Base-by-base conservation (phyloP, 2,113 vertebrate genomes). In the Thinocorus orbignyianus region DNA sequence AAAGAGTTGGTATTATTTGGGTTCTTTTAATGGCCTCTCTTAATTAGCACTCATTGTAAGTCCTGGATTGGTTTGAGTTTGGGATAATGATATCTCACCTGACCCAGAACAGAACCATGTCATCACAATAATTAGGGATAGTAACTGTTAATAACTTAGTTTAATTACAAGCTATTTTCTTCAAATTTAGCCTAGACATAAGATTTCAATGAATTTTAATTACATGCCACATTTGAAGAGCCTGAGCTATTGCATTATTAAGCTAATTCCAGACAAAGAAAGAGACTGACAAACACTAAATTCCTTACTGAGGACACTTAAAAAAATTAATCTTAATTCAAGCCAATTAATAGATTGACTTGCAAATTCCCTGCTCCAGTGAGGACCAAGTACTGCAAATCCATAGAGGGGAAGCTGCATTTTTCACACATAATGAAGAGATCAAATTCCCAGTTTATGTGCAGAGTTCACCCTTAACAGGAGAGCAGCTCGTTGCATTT, bases 141-240 rank as follows among this genome's bases (percentile, higher is more conserved):
- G 52, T 86, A 96, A 95, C 70, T 79, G 77, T 89, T 96, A 95
- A 87, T 93, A 95, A 94, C 89, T 89, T 90, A 37, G 72, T 84
- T 94, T 94, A 94, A 96, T 96, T 93, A 93, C 77, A 95, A 73
- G 4, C 31, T 70, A 82, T 95, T 97, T 97, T 89, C 92, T 87
- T 89, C 86, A 94, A 92, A 85, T 91, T 76, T 97, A 96, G 58
- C 71, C 73, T 54, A 92, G 91, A 72, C 81, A 37, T 72, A 92
- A 92, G 78, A 91, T 61, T 92, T 89, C 92, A 94, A 85, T 95
- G 86, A 89, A 91, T 97, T 87, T 78, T 89, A 92, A 94, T 95
- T 92, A 93, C 37, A 44, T 44, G 81, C 70, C 81, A 66, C 1
- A 0, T 95, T 95, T 91, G 88, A 95, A 96, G 66, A 92, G 57